Evolutionary conservation across 2,888 invertebrate genomes (phyloP).

Genomic region (Lasius fuliginosus): DNA sequence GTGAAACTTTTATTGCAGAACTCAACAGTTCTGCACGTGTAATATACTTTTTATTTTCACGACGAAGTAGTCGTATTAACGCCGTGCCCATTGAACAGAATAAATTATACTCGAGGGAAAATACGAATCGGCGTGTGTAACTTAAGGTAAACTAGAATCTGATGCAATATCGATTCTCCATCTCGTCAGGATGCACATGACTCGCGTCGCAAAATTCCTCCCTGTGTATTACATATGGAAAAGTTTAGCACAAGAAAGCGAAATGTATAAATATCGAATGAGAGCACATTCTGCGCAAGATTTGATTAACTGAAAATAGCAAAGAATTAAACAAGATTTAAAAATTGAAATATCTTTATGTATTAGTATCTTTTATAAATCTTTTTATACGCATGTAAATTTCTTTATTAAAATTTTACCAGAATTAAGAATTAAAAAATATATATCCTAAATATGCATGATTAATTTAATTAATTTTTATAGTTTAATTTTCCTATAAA

Average conservation of each 20-base stretch:
- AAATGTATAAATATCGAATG: not conserved
- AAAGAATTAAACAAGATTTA: not conserved
- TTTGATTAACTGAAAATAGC: not conserved
- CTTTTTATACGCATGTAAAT: not conserved
- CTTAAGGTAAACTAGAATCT: conserved; percentile 85
- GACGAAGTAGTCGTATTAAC: conserved; percentile 6
- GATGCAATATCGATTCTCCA: conserved; percentile 83
- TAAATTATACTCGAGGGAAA: conserved; percentile 78
- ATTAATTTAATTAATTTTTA: not conserved
- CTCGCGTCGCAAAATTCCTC: conserved; percentile 41
- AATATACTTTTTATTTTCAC: conserved; percentile 41
- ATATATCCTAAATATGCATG: not conserved
- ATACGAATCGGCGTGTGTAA: conserved; percentile 73
- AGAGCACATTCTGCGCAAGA: too few species aligned
- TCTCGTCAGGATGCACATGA: conserved; percentile 79
- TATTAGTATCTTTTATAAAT: not conserved
- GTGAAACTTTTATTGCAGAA: not conserved
- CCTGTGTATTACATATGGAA: not conserved
- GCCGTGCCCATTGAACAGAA: conserved; percentile 58
- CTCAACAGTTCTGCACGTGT: not conserved
- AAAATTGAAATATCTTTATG: not conserved
- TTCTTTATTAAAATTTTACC: not conserved
- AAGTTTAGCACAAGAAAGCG: not conserved
- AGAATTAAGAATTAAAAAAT: not conserved
- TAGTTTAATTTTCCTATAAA: not conserved